Evolutionary conservation across 2,888 invertebrate genomes (phyloP).

Genomic region (Hemicrepidius hirtus): DNA sequence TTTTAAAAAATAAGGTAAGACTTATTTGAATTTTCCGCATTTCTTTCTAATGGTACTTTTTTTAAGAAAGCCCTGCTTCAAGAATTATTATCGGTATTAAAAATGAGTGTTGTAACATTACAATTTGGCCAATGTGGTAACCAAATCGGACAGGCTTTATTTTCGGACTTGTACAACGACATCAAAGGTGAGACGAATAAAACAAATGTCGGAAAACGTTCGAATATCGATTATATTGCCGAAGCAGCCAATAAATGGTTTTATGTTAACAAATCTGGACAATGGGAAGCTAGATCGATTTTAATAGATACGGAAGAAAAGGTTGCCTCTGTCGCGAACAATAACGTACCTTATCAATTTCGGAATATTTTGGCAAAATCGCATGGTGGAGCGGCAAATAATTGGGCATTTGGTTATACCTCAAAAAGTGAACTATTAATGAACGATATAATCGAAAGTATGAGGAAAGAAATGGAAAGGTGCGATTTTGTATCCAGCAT

Average conservation of each 20-base stretch:
- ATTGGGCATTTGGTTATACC: conserved; percentile 74
- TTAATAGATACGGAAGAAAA: conserved; percentile 74
- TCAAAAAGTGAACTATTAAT: conserved; percentile 69
- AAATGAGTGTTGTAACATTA: conserved; percentile 70
- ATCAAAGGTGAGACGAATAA: conserved; percentile 60
- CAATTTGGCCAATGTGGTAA: conserved; percentile 76
- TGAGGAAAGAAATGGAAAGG: conserved; percentile 71
- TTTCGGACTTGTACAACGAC: conserved; percentile 70
- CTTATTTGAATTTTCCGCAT: background rate
- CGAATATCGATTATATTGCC: conserved; percentile 66
- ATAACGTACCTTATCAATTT: conserved; percentile 66
- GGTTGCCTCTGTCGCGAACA: conserved; percentile 69
- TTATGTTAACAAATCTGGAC: conserved; percentile 64
- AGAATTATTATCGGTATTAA: background rate
- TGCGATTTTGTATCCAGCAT: conserved; percentile 71
- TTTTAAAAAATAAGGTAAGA: background rate
- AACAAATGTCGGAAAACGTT: conserved; percentile 60
- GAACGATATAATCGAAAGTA: conserved; percentile 67
- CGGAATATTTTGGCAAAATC: conserved; percentile 70
- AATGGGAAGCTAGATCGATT: conserved; percentile 70
- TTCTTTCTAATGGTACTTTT: background rate
- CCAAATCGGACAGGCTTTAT: conserved; percentile 73
- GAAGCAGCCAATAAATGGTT: conserved; percentile 72
- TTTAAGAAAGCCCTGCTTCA: background rate
- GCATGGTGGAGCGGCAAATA: conserved; percentile 74